These are phyloP conservation scores for Notospermus geniculatus DNA, from an alignment of 1,140 invertebrate genomes.

Conservation along the genomic window DNA sequence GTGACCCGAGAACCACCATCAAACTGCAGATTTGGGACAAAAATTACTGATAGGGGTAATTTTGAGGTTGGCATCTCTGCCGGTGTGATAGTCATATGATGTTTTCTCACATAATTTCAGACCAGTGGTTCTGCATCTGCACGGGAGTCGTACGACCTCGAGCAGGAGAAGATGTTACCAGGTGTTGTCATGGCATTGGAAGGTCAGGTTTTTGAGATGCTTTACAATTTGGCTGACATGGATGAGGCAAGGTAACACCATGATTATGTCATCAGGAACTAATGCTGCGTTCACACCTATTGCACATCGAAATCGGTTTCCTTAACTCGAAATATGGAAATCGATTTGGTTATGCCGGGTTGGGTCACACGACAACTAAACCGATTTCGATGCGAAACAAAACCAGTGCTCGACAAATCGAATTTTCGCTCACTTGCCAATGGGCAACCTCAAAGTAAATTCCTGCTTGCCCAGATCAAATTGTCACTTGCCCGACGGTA, in stretches of 20 bases:
- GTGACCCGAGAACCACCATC: too few relatives aligned
- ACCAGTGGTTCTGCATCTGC: neutral
- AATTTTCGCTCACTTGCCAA: too few relatives aligned
- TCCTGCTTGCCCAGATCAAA: too few relatives aligned
- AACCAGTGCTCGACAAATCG: neutral
- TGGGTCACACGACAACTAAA: too few relatives aligned
- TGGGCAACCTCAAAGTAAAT: too few relatives aligned
- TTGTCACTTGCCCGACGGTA: too few relatives aligned
- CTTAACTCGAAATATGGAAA: too few relatives aligned
- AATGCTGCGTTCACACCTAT: neutral
- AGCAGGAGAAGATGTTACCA: conserved; percentile 59
- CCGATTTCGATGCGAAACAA: conserved; percentile 5
- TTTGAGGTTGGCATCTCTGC: too few relatives aligned
- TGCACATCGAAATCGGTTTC: too few relatives aligned
- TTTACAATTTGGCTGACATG: conserved; percentile 59
- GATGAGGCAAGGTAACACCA: conserved; percentile 56
- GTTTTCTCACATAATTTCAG: neutral
- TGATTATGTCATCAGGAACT: neutral
- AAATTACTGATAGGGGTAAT: too few relatives aligned
- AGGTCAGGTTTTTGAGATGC: conserved; percentile 59
- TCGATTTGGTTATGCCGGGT: too few relatives aligned
- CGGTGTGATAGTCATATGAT: neutral
- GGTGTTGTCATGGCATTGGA: conserved; percentile 61
- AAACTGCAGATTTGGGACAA: too few relatives aligned
- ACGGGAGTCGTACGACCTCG: conserved; percentile 17